Conservation (phyloP, 2,888 invertebrate species). For the Dryocosmus kuriphilus region DNA sequence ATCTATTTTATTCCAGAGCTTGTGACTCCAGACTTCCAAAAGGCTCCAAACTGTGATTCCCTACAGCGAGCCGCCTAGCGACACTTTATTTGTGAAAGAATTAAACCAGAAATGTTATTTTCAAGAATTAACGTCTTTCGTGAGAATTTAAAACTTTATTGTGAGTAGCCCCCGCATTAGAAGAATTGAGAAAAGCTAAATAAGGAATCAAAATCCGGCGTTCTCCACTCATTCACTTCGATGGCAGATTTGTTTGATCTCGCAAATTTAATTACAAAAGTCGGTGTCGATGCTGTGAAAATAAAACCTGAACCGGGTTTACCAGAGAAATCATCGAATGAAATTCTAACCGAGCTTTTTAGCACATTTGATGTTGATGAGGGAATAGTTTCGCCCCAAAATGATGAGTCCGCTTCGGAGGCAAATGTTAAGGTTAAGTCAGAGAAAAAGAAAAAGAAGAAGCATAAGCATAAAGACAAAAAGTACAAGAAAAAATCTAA, state of each 20-base stretch:
- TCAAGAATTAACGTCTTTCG: no score
- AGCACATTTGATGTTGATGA: constrained; percentile 82
- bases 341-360: constrained; percentile 91
- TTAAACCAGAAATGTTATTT: no score
- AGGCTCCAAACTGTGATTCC: no score
- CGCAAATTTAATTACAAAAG: constrained; percentile 74
- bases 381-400: constrained; percentile 65
- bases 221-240: background rate
- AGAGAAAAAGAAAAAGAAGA: constrained; percentile 79
- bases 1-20: no score
- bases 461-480: constrained; percentile 79
- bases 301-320: constrained; percentile 74
- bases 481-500: constrained; percentile 79
- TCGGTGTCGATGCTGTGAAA: constrained; percentile 74
- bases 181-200: background rate
- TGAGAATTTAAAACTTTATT: no score
- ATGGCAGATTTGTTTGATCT: constrained; percentile 75
- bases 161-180: background rate
- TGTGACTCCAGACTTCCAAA: no score
- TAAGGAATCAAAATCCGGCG: background rate
- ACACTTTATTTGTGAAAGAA: no score
- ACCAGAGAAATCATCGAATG: constrained; percentile 84
- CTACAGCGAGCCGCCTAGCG: no score
- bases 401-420: constrained; percentile 52
- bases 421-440: constrained; percentile 58